Percentiles rank a stretch among this genome's conserved stretches.
Evolutionary conservation across 2,113 vertebrate species (phyloP).

Genomic region (Protobothrops flavoviridis): DNA sequence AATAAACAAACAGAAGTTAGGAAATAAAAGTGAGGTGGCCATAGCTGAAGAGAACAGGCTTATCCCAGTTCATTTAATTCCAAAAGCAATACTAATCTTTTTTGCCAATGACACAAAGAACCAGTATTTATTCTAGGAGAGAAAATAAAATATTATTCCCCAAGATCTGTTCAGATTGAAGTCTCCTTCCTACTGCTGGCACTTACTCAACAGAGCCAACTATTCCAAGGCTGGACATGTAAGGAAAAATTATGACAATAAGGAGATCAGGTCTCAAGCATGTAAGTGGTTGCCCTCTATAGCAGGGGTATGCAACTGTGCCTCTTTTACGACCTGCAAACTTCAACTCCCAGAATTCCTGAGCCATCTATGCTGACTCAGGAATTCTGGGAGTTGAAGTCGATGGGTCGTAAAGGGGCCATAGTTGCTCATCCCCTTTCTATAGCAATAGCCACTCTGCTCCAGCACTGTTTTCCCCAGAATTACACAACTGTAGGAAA

Average conservation of each 20-base stretch:
- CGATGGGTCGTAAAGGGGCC: background rate
- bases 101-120: background rate
- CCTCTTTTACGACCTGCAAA: background rate
- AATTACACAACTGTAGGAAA: background rate
- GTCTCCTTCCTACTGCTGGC: background rate
- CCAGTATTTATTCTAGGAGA: background rate
- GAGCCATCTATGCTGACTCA: background rate
- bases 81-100: background rate
- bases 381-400: background rate
- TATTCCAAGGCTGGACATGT: background rate
- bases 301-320: background rate
- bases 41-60: background rate
- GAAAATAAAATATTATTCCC: background rate
- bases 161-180: background rate
- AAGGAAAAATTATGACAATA: background rate
- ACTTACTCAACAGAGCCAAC: background rate
- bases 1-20: background rate
- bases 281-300: background rate
- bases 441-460: background rate
- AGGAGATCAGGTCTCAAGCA: background rate
- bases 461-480: background rate
- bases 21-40: background rate
- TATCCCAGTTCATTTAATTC: background rate
- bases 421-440: background rate
- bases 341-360: background rate